A percentile compares a stretch with the other conserved stretches of the same genome.
These are phyloP conservation scores for Platichthys stellatus DNA, from an alignment of 2,113 vertebrate species.

Conservation along the genomic window DNA sequence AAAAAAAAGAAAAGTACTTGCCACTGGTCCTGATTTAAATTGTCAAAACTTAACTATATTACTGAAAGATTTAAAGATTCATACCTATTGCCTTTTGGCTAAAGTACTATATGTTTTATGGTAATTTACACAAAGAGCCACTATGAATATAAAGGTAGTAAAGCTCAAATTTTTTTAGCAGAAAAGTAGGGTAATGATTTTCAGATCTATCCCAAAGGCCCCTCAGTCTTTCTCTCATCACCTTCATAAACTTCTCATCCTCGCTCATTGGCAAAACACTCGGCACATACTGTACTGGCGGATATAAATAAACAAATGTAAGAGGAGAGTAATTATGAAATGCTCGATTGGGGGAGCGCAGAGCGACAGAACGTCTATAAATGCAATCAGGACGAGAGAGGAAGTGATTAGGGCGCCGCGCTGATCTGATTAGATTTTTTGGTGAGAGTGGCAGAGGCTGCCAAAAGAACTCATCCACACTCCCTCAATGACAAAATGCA, in stretches of 20 bases:
- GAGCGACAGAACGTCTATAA: conserved; percentile 75
- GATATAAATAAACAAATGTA: conserved; percentile 75
- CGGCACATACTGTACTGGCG: conserved; percentile 44
- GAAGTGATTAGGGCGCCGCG: conserved; percentile 67
- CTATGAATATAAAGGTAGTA: conserved; percentile 20
- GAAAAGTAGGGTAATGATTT: conserved; percentile 33
- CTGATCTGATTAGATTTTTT: conserved; percentile 76
- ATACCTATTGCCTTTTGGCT: neutral
- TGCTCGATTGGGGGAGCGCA: conserved; percentile 62
- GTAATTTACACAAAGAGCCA: conserved; percentile 33
- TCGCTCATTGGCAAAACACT: conserved; percentile 18
- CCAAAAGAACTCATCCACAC: conserved; percentile 54
- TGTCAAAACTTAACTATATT: neutral
- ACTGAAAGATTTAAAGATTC: neutral
- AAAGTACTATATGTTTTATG: conserved; percentile 4
- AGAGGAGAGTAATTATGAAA: conserved; percentile 77
- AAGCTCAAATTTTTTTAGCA: conserved; percentile 34
- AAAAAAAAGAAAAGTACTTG: too few species aligned
- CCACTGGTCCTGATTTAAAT: neutral
- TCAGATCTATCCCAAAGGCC: conserved; percentile 38
- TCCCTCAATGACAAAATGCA: conserved; percentile 63
- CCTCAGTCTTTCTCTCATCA: conserved; percentile 19
- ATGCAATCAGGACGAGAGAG: conserved; percentile 74
- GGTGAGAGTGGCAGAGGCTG: conserved; percentile 59
- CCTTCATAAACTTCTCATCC: conserved; percentile 41